A percentile compares a stretch with the other conserved stretches of the same genome.
These are phyloP conservation scores for Chelon labrosus DNA, from an alignment of 2,797 vertebrate genomes.

Conservation along the genomic window DNA sequence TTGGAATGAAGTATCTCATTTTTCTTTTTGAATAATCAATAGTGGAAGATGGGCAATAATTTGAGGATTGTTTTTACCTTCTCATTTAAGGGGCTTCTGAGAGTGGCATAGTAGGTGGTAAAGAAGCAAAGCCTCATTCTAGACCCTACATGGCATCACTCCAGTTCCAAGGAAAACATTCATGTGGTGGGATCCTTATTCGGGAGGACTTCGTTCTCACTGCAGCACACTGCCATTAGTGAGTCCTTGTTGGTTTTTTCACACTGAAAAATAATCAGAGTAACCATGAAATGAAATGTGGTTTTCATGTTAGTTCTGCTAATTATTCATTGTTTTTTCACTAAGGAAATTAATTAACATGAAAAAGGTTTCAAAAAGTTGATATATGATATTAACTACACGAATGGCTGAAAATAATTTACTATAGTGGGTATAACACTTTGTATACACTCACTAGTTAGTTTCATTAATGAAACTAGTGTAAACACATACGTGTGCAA, in stretches of 20 bases:
- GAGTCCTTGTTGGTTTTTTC: conserved; percentile 23
- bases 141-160: conserved; percentile 83
- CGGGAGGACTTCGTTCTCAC: conserved; percentile 78
- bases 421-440: too few species aligned
- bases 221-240: conserved; percentile 75
- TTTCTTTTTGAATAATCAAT: background rate
- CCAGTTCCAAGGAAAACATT: background rate
- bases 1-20: background rate
- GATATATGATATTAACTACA: too few species aligned
- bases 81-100: conserved; percentile 63
- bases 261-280: too few species aligned
- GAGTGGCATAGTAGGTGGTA: conserved; percentile 73
- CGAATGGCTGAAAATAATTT: too few species aligned
- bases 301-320: too few species aligned
- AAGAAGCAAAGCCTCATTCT: conserved; percentile 73
- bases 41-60: background rate
- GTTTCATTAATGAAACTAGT: too few species aligned
- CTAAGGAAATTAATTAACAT: too few species aligned
- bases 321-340: too few species aligned
- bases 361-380: too few species aligned
- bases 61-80: background rate
- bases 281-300: too few species aligned
- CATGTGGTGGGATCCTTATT: conserved; percentile 80
- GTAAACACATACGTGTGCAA: too few species aligned
- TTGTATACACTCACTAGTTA: too few species aligned